Evolutionary conservation across 1,140 invertebrate genomes (phyloP), one percentile per base, ranked within the genome.

Genomic region (Trichonephila clavipes): DNA sequence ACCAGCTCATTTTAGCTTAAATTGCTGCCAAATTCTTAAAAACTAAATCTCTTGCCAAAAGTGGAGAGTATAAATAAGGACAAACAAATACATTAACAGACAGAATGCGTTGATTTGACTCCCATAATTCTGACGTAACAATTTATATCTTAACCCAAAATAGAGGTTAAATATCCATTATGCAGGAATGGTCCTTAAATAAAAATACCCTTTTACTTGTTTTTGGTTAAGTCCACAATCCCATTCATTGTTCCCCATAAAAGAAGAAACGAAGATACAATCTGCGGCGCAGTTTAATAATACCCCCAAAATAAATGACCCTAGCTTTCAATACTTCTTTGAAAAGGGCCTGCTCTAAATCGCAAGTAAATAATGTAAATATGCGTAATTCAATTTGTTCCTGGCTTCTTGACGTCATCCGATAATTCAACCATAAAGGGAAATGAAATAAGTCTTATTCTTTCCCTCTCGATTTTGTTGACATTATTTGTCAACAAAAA

Each of bases 401-500:
- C 87, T 88, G 92, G 87, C 83, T 86, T 93, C 86, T 93, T 88
- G 92, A 93, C 83, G 92, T 93, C 86, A 88, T 82, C 64, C 61
- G 59, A 88, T 85, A 93, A 93, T 93, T 93, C 92, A 88, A 81
- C 92, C 92, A 88, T 88, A 88, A 93, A 72, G 85, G 51, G 61
- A 82, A 93, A 92, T 92, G 77, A 92, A 92, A 93, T 93, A 82
- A 81, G 58, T 82, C 85, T 83, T 88, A 88, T 93, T 87, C 66
- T 64, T 61, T 58, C 86, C 59, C 83, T 88, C 92, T 88, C 83
- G 92, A 92, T 93, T 93, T 81, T 93, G 92, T 93, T 93, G 92
- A 93, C 92, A 88, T 93, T 93, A 93, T 93, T 93, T 93, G 92
- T 93, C 92, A 93, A 93, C 92, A 93, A 88, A 93, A 88, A 88